Evolutionary conservation across 2,113 vertebrate species (phyloP), one percentile per base, ranked within the genome.

Genomic region (Eulemur rufifrons): DNA sequence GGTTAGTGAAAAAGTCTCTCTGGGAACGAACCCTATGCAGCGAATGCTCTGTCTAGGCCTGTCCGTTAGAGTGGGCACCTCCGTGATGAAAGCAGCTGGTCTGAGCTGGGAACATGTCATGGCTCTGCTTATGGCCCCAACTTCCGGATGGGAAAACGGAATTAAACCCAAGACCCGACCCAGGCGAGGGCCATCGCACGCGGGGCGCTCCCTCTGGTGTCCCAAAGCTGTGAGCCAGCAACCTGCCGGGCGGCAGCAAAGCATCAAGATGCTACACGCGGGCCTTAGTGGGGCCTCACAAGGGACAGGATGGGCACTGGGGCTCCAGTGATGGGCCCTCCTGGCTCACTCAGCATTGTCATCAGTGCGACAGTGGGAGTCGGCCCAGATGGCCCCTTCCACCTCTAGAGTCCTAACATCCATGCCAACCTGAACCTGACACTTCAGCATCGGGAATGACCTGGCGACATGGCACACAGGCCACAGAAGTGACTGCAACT

Each of bases 201-300:
- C 32, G 34, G 23, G 45, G 34, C 25, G 37, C n/a, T 78, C 47
- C 47, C 66, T 45, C 71, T 88, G n/a, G 39, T 17, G 68, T 32
- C 18, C 27, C 29, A 11, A 68, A 78, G 78, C 63, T 42, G 25
- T 12, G 73, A n/a, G 82, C 21, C 34, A 64, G n/a, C 0, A 0
- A 59, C 1, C 21, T 0, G 29, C 23, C 1, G 0, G 37, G 23
- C 4, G 47, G 17, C 17, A 6, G 74, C 56, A 64, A 32, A 77
- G 20, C 63, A 23, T 13, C 4, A 6, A 54, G 69, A 61, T 0
- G 2, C 47, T 66, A 42, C 9, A 1, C 0, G 0, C 12, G 59
- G 15, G 21, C n/a, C 87, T 20, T 21, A 34, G 17, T 23, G 68
- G 56, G 2, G 8, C 56, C 6, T 3, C 0, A 0, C 0, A 0